Evolutionary conservation across 1,140 invertebrate species (phyloP).

Genomic region (Palaemon carinicauda): DNA sequence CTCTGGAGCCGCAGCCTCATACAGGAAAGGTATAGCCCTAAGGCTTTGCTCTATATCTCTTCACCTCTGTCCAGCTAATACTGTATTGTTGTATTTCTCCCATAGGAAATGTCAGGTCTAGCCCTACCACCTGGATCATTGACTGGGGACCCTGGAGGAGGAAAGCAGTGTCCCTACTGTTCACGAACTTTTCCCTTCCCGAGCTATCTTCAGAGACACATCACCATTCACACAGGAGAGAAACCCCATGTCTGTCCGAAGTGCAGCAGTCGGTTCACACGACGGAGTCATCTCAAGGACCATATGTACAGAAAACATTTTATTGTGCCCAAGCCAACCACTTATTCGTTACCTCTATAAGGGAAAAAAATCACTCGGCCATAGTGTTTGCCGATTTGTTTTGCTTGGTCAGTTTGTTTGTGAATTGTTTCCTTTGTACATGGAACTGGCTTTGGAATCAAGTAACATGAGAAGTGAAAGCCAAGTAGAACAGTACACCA

Average conservation of each 20-base stretch:
- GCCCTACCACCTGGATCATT: slow-evolving; percentile 25
- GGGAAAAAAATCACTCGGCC: neutral
- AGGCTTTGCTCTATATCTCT: too few species aligned
- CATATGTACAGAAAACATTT: slow-evolving; percentile 47
- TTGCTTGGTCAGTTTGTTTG: too few species aligned
- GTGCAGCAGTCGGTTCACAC: slow-evolving; percentile 54
- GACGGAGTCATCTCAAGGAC: slow-evolving; percentile 47
- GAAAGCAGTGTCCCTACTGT: slow-evolving; percentile 47
- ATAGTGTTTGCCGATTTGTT: too few species aligned
- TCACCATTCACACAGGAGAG: slow-evolving; percentile 63
- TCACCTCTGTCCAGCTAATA: too few species aligned
- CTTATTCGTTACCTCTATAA: neutral
- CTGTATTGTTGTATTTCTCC: slow-evolving; percentile 39
- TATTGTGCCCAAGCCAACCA: neutral
- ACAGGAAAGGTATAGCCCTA: too few species aligned
- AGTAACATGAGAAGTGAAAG: too few species aligned
- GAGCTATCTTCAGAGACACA: slow-evolving; percentile 57
- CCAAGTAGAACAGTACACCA: too few species aligned
- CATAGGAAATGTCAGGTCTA: slow-evolving; percentile 25
- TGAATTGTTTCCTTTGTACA: too few species aligned
- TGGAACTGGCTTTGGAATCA: too few species aligned
- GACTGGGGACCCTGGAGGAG: slow-evolving; percentile 7
- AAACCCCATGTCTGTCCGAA: slow-evolving; percentile 63
- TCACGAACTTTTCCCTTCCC: slow-evolving; percentile 55
- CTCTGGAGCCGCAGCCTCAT: too few species aligned